Conservation (phyloP, 2,113 vertebrate species). For the Chionomys nivalis region DNA sequence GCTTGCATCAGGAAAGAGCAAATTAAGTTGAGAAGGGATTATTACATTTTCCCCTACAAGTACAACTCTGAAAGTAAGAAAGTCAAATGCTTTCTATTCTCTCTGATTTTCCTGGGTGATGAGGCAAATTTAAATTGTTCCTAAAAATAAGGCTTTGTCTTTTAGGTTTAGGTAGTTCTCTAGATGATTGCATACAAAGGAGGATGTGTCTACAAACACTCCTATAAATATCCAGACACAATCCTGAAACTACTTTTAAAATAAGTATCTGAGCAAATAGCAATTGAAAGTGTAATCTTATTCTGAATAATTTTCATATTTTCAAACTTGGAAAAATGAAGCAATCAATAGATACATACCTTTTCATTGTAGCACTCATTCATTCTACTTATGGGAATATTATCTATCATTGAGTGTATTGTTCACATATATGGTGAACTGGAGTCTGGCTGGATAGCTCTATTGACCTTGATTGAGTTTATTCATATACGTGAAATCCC, state of each 20-base stretch:
- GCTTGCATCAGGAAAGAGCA: slow-evolving; percentile 45
- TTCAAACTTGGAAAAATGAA: slow-evolving; percentile 23
- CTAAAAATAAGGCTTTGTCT: slow-evolving; percentile 52
- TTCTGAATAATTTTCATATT: slow-evolving; percentile 39
- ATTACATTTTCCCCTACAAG: slow-evolving; percentile 54
- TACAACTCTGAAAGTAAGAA: slow-evolving; percentile 49
- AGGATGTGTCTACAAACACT: background rate
- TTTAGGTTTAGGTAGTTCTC: slow-evolving; percentile 48
- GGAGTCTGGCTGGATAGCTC: background rate
- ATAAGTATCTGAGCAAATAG: background rate
- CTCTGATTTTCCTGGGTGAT: slow-evolving; percentile 51
- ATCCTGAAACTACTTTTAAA: background rate
- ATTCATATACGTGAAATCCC: background rate
- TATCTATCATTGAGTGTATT: background rate
- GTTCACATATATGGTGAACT: background rate
- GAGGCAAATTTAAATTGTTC: slow-evolving; percentile 55
- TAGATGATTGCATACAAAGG: background rate
- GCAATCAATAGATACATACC: background rate
- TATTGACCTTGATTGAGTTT: background rate
- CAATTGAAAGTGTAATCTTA: slow-evolving; percentile 20
- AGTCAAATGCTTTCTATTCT: slow-evolving; percentile 36
- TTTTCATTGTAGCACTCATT: background rate
- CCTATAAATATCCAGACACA: background rate
- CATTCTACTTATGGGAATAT: background rate
- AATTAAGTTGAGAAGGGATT: slow-evolving; percentile 66